Evolutionary conservation across 2,113 vertebrate species (phyloP).

Genomic region (Gobiocypris rarus): DNA sequence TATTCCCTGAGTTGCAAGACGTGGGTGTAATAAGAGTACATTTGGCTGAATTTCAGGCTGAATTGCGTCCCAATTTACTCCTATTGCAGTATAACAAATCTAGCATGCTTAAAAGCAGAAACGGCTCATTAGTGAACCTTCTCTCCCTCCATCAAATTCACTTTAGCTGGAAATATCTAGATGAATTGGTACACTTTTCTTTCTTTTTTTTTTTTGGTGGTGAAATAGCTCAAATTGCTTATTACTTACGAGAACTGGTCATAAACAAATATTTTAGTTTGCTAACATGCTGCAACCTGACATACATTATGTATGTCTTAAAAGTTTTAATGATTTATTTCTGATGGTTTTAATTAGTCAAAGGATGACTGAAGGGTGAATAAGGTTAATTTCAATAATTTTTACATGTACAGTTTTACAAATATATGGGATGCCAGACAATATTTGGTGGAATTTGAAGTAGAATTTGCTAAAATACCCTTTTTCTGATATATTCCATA

Average conservation of each 20-base stretch:
- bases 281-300: neutral
- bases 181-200: constrained; percentile 5
- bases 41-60: neutral
- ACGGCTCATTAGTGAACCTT: constrained; percentile 24
- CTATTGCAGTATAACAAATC: constrained; percentile 11
- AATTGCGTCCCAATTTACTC: constrained; percentile 4
- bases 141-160: constrained; percentile 19
- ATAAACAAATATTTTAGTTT: constrained; percentile 6
- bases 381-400: neutral
- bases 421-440: neutral
- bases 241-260: neutral
- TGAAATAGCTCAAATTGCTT: neutral
- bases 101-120: constrained; percentile 14
- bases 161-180: neutral
- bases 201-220: neutral
- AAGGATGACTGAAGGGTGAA: neutral
- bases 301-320: neutral
- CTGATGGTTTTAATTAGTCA: neutral
- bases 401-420: neutral
- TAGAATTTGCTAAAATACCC: neutral
- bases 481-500: neutral
- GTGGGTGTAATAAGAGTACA: constrained; percentile 2
- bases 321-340: neutral
- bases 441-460: neutral
- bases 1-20: neutral